Conservation (phyloP, 2,113 vertebrate genomes). For the Oryzias javanicus region DNA sequence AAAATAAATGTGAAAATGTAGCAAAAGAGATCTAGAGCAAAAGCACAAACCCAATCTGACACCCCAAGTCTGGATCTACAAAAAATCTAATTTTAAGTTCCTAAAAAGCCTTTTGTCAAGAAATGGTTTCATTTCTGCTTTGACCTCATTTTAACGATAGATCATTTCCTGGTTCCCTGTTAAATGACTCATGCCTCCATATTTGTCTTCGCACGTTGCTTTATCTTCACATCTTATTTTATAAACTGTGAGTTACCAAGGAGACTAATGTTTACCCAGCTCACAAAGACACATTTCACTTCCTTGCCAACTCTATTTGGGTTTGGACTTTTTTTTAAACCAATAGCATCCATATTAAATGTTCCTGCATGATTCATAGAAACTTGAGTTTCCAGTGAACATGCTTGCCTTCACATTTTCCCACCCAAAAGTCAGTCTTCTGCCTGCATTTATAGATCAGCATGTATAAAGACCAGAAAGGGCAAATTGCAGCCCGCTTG, state of each 20-base stretch:
- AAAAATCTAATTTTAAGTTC: not conserved
- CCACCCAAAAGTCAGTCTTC: constrained; percentile 30
- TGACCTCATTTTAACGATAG: not conserved
- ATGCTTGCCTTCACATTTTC: constrained; percentile 12
- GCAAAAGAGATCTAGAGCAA: no score
- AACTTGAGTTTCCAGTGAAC: constrained; percentile 11
- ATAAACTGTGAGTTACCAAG: not conserved
- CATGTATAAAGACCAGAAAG: constrained; percentile 24
- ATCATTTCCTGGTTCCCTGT: not conserved
- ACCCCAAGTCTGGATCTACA: no score
- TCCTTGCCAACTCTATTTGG: not conserved
- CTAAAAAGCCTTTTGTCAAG: constrained; percentile 3
- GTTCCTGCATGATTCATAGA: constrained; percentile 6
- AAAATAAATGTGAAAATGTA: no score
- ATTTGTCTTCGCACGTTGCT: not conserved
- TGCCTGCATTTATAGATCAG: constrained; percentile 5
- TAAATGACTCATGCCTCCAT: not conserved
- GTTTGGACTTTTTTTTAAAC: constrained; percentile 2
- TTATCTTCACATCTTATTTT: not conserved
- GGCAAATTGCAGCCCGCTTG: constrained; percentile 38
- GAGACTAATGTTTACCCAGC: not conserved
- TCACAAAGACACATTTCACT: not conserved
- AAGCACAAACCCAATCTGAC: no score
- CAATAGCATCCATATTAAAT: constrained; percentile 12
- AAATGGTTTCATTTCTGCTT: constrained; percentile 28